Conservation (phyloP, 2,113 vertebrate species). For the Dicaeum eximium region DNA sequence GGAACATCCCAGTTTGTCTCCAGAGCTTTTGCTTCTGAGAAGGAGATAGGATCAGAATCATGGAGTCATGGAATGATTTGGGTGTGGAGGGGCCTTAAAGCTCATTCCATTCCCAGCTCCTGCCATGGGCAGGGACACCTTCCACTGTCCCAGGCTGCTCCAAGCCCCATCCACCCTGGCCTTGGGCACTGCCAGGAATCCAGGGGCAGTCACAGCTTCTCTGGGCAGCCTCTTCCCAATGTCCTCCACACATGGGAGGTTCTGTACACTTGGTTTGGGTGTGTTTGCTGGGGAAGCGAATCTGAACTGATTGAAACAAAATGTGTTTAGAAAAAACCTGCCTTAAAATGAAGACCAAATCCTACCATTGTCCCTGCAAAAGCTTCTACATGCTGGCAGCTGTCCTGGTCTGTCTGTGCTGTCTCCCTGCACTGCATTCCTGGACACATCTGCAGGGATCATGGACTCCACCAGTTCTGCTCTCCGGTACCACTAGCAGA, state of each 20-base stretch:
- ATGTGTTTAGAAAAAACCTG: background rate
- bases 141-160: rapidly evolving
- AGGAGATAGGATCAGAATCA: background rate
- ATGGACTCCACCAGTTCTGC: background rate
- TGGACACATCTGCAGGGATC: background rate
- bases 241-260: background rate
- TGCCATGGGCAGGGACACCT: background rate
- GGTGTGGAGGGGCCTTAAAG: background rate
- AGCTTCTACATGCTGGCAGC: background rate
- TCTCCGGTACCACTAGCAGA: background rate
- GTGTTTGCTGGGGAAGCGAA: background rate
- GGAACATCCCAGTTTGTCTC: background rate
- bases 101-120: background rate
- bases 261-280: background rate
- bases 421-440: background rate
- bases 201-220: background rate
- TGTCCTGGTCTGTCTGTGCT: background rate
- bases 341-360: background rate
- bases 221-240: background rate
- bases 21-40: background rate
- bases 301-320: background rate
- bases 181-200: background rate
- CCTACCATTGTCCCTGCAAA: background rate
- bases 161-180: rapidly evolving
- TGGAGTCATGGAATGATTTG: background rate